These are phyloP conservation scores for Campoletis raptor DNA, from an alignment of 2,888 invertebrate species.

Conservation along the genomic window DNA sequence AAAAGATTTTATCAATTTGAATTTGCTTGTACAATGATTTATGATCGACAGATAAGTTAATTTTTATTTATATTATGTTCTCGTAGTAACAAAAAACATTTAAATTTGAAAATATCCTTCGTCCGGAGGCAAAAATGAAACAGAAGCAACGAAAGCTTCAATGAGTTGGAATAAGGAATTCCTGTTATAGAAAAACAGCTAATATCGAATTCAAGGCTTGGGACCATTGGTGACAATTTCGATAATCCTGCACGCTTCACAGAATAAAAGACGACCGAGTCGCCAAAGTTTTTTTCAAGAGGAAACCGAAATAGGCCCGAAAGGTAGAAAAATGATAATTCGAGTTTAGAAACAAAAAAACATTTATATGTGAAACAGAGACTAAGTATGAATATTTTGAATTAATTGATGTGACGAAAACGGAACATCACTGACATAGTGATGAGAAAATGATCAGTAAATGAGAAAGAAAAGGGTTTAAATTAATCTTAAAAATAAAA, in stretches of 20 bases:
- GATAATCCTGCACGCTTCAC: not conserved
- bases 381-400: slow-evolving; percentile 17
- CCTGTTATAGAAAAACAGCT: not conserved
- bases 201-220: slow-evolving; percentile 1
- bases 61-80: slow-evolving; percentile 4
- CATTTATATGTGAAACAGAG: slow-evolving; percentile 24
- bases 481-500: slow-evolving; percentile 45
- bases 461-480: not conserved
- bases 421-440: not conserved
- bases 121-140: slow-evolving; percentile 28
- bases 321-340: slow-evolving; percentile 9
- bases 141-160: slow-evolving; percentile 15
- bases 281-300: not conserved
- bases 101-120: slow-evolving; percentile 31
- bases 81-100: slow-evolving; percentile 28
- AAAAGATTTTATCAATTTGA: no score
- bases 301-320: not conserved
- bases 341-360: slow-evolving; percentile 27
- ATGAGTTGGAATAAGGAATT: slow-evolving; percentile 8
- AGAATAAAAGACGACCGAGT: slow-evolving; percentile 2
- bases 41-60: not conserved
- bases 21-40: no score
- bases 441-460: not conserved
- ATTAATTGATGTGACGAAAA: slow-evolving; percentile 10
- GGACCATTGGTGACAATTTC: slow-evolving; percentile 16